Percentiles rank a stretch among this genome's conserved stretches.
phyloP scores from a whole-genome alignment of 2,888 invertebrate species.

The Metallyticus violacea region DNA sequence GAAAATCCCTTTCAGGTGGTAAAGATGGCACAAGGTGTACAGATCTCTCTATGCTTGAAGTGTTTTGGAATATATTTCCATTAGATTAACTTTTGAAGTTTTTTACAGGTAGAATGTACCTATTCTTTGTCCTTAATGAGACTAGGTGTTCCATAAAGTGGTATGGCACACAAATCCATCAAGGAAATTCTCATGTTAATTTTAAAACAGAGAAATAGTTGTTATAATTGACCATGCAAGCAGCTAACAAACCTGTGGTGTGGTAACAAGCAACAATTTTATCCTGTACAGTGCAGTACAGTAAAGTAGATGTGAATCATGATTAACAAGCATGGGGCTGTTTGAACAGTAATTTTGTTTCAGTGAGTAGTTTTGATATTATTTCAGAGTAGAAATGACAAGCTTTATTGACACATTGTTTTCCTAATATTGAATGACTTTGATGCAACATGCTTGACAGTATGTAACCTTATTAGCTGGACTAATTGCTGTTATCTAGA shows the following conservation, averaged over 20 bases:
- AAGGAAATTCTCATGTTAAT: not conserved
- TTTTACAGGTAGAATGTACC: conserved; percentile 30
- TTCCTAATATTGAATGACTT: not conserved
- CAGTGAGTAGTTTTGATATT: not conserved
- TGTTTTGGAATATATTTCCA: conserved; percentile 12
- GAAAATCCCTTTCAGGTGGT: conserved; percentile 22
- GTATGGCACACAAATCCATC: conserved; percentile 22
- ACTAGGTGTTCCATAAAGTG: conserved; percentile 35
- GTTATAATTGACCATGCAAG: not conserved
- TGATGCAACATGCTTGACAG: not conserved
- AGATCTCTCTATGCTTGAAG: not conserved
- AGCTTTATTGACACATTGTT: not conserved
- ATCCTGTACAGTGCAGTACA: not conserved
- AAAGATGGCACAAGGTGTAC: not conserved
- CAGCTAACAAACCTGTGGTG: not conserved
- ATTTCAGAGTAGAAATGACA: not conserved
- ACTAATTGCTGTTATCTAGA: not conserved
- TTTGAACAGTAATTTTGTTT: not conserved
- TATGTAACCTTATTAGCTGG: not conserved
- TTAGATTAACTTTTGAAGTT: conserved; percentile 26
- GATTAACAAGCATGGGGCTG: not conserved
- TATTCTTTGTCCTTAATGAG: conserved; percentile 27
- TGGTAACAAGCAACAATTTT: not conserved
- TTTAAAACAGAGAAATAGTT: not conserved
- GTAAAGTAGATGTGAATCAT: not conserved